phyloP scores from a whole-genome alignment of 2,113 vertebrate species.

The Butorides virescens region DNA sequence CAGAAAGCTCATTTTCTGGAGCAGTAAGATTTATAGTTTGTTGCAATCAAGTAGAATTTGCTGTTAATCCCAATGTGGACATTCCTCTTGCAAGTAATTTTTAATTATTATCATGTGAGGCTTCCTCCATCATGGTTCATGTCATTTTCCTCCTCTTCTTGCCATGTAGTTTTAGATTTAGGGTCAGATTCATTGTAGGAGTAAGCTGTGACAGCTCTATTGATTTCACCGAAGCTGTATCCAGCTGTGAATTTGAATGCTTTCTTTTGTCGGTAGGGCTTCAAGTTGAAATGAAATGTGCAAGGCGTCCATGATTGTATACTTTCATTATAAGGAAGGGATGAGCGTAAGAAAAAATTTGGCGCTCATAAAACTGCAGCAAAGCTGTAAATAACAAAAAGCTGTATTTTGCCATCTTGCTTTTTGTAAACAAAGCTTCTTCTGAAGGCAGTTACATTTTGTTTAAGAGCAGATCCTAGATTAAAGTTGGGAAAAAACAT shows the following conservation, averaged over 20 bases:
- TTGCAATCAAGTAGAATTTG: background rate
- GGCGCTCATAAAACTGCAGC: background rate
- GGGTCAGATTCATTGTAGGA: background rate
- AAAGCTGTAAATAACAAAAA: background rate
- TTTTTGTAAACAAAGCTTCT: background rate
- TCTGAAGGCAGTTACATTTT: background rate
- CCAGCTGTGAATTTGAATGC: conserved; percentile 32
- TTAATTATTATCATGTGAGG: background rate
- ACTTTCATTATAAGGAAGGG: background rate
- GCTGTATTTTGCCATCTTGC: background rate
- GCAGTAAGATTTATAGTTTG: background rate
- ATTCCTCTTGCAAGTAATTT: background rate
- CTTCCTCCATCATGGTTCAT: background rate
- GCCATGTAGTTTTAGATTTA: background rate
- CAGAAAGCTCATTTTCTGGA: background rate
- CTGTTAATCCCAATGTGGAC: background rate
- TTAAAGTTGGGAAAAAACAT: background rate
- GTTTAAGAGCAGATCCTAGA: background rate
- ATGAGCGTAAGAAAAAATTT: background rate
- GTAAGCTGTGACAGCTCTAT: background rate
- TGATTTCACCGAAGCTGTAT: background rate
- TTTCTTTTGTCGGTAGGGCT: background rate
- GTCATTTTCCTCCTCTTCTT: background rate
- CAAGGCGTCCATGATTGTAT: background rate
- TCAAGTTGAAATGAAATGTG: background rate